These are phyloP conservation scores for Pteromalus puparum DNA, from an alignment of 1,140 invertebrate species.

Conservation along the genomic window DNA sequence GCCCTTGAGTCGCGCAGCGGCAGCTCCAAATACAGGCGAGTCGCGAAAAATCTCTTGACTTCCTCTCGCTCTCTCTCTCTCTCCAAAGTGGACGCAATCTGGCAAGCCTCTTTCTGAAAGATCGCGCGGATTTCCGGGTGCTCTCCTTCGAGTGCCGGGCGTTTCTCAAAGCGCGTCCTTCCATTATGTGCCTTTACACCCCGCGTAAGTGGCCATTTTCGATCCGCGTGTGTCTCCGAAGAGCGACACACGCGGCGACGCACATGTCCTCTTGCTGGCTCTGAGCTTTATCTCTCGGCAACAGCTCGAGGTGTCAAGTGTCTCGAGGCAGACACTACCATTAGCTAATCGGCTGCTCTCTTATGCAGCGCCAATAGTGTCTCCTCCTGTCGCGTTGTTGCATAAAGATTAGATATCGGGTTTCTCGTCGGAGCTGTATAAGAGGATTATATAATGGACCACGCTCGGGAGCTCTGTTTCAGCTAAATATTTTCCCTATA, in stretches of 20 bases:
- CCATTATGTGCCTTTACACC: conserved; percentile 3
- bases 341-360: conserved; percentile 43
- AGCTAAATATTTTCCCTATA: neutral
- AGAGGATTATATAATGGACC: neutral
- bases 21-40: conserved; percentile 21
- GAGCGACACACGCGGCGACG: conserved; percentile 4
- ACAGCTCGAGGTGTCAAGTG: conserved; percentile 35
- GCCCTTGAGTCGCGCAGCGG: conserved; percentile 20
- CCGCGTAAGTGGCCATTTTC: conserved; percentile 13
- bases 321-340: conserved; percentile 31
- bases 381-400: neutral
- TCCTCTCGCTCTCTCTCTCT: conserved; percentile 19
- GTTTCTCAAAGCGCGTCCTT: neutral
- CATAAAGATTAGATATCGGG: conserved; percentile 9
- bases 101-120: conserved; percentile 28
- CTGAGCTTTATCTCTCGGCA: neutral
- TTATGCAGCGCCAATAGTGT: neutral
- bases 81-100: conserved; percentile 42
- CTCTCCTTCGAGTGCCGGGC: neutral
- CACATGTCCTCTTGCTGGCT: neutral
- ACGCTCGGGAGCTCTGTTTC: neutral
- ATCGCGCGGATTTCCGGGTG: conserved; percentile 50
- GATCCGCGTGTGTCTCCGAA: conserved; percentile 1
- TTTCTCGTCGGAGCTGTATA: neutral
- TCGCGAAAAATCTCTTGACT: conserved; percentile 50